Evolutionary conservation across 2,888 invertebrate genomes (phyloP).

Genomic region (Elegia similella): DNA sequence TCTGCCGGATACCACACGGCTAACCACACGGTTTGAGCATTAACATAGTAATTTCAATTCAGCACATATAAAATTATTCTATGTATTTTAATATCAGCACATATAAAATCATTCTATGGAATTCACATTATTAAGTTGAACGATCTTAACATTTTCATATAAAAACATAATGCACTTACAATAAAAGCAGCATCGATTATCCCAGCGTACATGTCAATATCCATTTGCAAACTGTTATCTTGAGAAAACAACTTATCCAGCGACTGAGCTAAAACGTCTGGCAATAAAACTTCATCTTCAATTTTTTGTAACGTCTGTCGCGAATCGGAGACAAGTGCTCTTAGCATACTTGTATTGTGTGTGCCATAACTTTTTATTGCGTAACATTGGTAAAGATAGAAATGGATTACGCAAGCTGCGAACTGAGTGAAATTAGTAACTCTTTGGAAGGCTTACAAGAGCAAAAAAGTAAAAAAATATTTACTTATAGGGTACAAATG

Average conservation of each 20-base stretch:
- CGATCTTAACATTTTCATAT: too few species aligned
- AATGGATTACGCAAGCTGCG: background rate
- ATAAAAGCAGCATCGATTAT: background rate
- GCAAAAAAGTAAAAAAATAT: too few species aligned
- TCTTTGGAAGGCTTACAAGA: too few species aligned
- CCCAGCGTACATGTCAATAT: background rate
- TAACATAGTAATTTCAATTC: too few species aligned
- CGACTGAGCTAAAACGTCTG: background rate
- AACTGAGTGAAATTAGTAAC: too few species aligned
- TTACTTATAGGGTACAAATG: too few species aligned
- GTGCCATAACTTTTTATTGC: conserved; percentile 9
- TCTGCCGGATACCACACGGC: too few species aligned
- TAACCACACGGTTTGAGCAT: too few species aligned
- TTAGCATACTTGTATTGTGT: conserved; percentile 3
- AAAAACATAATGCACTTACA: background rate
- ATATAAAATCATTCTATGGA: too few species aligned
- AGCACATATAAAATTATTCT: too few species aligned
- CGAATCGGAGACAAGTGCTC: conserved; percentile 9
- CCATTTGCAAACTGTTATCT: background rate
- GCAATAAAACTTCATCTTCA: conserved; percentile 4
- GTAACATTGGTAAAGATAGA: background rate
- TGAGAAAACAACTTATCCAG: background rate
- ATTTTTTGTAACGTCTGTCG: conserved; percentile 8
- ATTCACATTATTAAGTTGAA: too few species aligned
- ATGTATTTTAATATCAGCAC: too few species aligned